Base-by-base conservation (phyloP, 2,797 vertebrate genomes). In the Helostoma temminkii region DNA sequence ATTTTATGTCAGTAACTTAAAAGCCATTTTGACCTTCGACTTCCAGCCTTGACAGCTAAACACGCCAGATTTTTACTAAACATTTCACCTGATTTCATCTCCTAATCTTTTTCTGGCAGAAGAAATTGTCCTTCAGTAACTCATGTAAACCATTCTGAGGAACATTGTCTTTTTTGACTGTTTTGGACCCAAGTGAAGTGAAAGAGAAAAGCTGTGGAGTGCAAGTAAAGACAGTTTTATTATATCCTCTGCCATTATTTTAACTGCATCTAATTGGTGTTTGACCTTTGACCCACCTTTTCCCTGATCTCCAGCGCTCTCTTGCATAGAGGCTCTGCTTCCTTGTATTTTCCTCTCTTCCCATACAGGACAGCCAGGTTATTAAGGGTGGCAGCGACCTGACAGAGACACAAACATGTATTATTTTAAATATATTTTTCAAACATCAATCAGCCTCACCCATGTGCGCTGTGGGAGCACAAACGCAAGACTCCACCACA, bases 371-470 rank as follows among this genome's bases (percentile, higher is more conserved):
- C 96, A 0, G 96, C 96, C 81, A 97, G 88, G 86, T 97, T 97
- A 88, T 96, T 97, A 72, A 97, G 93, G 0, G 96, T 97, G 0
- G 96, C 96, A 0, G 96, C 96, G 72, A 99, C 97, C 97, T 99
- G 84, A 37, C 30, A 14, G 63, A 24, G 3, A 74, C 73, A 90
- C 74, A 85, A 9, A 80, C 43, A 59, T 46, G 59, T n/a, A 18
- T 74, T 11, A 69, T 36, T 39, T 24, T 5, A 21, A 32, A 32
- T 2, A 19, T 3, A n/a, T 16, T 22, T 49, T 28, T 21, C 8
- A 30, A 25, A 24, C 21, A 19, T 65, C 42, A 54, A 52, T 54
- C 52, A 41, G n/a, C 50, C 25, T 22, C 78, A 70, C 58, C 47
- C 62, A 7, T 9, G 47, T 49, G 54, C 26, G 24, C 3, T 9